Base-by-base conservation (phyloP, 2,797 vertebrate species). In the Botia kubotai region DNA sequence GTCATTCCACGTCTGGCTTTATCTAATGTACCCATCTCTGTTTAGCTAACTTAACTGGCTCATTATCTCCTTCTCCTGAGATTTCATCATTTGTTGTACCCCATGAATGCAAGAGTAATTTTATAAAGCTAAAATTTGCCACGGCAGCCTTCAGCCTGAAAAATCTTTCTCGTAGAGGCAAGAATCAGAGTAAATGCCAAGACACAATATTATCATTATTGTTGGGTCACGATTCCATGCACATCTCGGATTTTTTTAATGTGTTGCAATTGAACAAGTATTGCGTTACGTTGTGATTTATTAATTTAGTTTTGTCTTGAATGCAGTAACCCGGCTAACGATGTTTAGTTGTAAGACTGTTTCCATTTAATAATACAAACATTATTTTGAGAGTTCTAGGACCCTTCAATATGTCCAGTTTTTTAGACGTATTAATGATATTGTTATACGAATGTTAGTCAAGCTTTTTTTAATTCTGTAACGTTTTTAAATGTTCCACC, bases 71-170 rank as follows among this genome's bases (percentile, higher is more conserved):
- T 57, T n/a, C 70, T 55, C 69, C 33, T 72, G 77, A 79, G 58
- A 72, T 79, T 79, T 79, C 58, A 72, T 79, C 21, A 72, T 79
- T 53, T 79, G 43, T 72, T 72, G 12, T 72, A 72, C 26, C 77
- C 57, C 36, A 39, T 52, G 55, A 21, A 29, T 66, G 19, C 48
- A 43, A 52, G 26, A 39, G 69, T 79, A 66, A 79, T 79, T 65
- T 63, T 65, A 63, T 65, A 23, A 63, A 39, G 17, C 26, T 43
- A 17, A 43, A 65, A 63, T 53, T 10, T 39, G 23, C 46, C 68
- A 79, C 71, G 29, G 19, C 68, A 65, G 77, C 77, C 58, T 72
- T 72, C n/a, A 65, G 43, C 46, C 16, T 39, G 29, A 39, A 58
- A 0, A 52, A 33, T 68, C 36, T 77, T 69, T 68, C 23, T 8